A percentile compares a stretch with the other conserved stretches of the same genome.
These are phyloP conservation scores for Limnephilus marmoratus DNA, from an alignment of 2,888 invertebrate genomes.

Conservation along the genomic window DNA sequence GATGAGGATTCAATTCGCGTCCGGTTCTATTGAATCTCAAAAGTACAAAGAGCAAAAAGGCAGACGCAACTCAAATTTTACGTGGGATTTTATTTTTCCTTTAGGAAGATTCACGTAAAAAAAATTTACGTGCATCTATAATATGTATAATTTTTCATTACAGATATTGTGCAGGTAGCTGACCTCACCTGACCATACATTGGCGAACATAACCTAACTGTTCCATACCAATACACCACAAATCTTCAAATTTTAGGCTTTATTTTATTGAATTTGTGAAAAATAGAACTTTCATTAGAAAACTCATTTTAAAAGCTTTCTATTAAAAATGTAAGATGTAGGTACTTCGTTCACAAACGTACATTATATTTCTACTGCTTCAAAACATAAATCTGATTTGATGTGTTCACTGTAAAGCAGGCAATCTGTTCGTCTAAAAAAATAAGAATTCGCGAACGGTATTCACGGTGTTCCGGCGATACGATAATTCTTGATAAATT, in stretches of 20 bases:
- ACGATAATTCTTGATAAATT: neutral
- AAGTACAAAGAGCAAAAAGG: neutral
- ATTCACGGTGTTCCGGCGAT: neutral
- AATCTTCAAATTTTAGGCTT: neutral
- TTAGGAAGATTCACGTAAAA: neutral
- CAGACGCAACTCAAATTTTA: neutral
- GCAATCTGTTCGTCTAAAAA: neutral
- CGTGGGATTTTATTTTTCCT: neutral
- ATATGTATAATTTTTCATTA: neutral
- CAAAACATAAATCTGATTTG: too few relatives aligned
- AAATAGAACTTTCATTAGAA: neutral
- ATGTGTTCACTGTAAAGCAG: neutral
- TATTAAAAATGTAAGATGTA: neutral
- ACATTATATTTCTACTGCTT: neutral
- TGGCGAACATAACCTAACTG: neutral
- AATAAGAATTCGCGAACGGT: neutral
- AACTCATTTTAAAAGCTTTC: neutral
- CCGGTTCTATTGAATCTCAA: neutral
- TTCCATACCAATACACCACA: neutral
- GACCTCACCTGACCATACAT: too few relatives aligned
- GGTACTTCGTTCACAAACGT: neutral
- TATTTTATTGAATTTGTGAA: neutral
- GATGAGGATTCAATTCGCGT: neutral
- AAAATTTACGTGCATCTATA: too few relatives aligned
- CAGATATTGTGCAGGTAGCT: neutral